Percentiles rank a stretch among this genome's conserved stretches.
These are phyloP conservation scores for Trichoplusia ni DNA, from an alignment of 1,140 invertebrate species.

Conservation along the genomic window DNA sequence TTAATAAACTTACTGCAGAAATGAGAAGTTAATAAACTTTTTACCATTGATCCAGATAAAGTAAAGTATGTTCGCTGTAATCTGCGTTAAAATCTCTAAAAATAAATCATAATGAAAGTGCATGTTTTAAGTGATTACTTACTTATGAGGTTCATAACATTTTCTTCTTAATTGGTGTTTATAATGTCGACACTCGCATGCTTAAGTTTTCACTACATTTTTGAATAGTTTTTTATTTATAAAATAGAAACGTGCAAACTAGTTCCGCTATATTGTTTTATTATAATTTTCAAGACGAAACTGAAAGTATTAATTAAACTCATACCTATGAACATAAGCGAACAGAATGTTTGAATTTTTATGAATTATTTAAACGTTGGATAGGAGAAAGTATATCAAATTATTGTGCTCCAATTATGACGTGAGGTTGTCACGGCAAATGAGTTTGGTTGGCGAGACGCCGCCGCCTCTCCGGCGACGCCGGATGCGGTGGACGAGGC, in stretches of 20 bases:
- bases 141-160: too few species aligned
- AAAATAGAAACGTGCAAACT: conserved; percentile 16
- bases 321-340: conserved; percentile 28
- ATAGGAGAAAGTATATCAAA: conserved; percentile 64
- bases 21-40: too few species aligned
- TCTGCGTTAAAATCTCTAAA: too few species aligned
- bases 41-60: too few species aligned
- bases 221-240: neutral
- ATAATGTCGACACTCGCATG: neutral
- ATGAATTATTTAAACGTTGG: conserved; percentile 58
- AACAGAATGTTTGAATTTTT: conserved; percentile 46
- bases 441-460: conserved; percentile 35
- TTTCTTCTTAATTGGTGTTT: conserved; percentile 1
- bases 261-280: conserved; percentile 35
- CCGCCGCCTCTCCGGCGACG: too few species aligned
- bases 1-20: too few species aligned
- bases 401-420: conserved; percentile 70
- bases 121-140: too few species aligned
- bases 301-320: conserved; percentile 54
- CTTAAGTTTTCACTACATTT: conserved; percentile 7
- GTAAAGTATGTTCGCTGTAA: too few species aligned
- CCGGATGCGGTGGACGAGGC: conserved; percentile 27
- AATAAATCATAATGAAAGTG: too few species aligned
- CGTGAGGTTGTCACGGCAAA: conserved; percentile 48
- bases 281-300: conserved; percentile 42